phyloP scores from a whole-genome alignment of 2,888 invertebrate genomes.

The Dasysyrphus tricinctus region DNA sequence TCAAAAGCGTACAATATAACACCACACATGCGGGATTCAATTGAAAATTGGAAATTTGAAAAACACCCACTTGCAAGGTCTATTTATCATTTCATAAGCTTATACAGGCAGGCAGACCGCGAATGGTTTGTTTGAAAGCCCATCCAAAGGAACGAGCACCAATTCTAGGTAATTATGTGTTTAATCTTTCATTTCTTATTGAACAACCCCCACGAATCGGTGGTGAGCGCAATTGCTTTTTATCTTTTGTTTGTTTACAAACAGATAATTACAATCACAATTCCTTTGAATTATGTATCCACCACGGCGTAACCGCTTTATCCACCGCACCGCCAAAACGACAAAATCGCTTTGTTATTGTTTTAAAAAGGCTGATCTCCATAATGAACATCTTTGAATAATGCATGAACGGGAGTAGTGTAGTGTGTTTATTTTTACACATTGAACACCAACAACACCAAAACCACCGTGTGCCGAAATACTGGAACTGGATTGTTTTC shows the following conservation, averaged over 20 bases:
- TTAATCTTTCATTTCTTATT: slow-evolving; percentile 75
- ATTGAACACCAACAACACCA: slow-evolving; percentile 15
- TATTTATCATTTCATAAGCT: slow-evolving; percentile 73
- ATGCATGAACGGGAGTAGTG: slow-evolving; percentile 12
- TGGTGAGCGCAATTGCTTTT: slow-evolving; percentile 67
- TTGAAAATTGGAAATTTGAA: slow-evolving; percentile 35
- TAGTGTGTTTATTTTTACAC: slow-evolving; percentile 64
- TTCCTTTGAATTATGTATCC: slow-evolving; percentile 70
- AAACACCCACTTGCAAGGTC: slow-evolving; percentile 69
- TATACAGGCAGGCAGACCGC: slow-evolving; percentile 15
- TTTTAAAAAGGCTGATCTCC: slow-evolving; percentile 58
- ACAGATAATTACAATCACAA: slow-evolving; percentile 75
- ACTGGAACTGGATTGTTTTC: slow-evolving; percentile 37
- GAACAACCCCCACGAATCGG: slow-evolving; percentile 72
- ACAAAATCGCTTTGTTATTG: slow-evolving; percentile 66
- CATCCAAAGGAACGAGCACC: slow-evolving; percentile 71
- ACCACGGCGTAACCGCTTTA: slow-evolving; percentile 52
- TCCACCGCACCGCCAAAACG: slow-evolving; percentile 34
- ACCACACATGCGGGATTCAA: slow-evolving; percentile 47
- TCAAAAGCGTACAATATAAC: neutral
- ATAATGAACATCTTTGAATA: slow-evolving; percentile 50
- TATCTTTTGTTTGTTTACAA: slow-evolving; percentile 76
- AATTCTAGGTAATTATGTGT: slow-evolving; percentile 76
- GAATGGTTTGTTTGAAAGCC: slow-evolving; percentile 75
- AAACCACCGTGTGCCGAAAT: slow-evolving; percentile 9